Evolutionary conservation across 2,888 invertebrate species (phyloP), one percentile per base, ranked within the genome.

Genomic region (Autographa pulchrina): DNA sequence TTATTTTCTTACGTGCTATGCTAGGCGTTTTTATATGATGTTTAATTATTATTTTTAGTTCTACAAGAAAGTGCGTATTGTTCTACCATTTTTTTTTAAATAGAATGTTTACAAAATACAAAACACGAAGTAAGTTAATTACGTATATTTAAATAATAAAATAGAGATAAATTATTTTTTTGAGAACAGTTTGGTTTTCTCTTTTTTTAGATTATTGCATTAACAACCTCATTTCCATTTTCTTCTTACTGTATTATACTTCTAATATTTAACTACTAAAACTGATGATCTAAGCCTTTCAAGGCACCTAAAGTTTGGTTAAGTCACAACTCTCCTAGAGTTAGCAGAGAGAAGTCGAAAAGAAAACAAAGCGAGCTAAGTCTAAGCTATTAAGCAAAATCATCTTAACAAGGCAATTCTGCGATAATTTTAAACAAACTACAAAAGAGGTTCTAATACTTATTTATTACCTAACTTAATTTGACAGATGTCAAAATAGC

Each of bases 241-340:
- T 25, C 25, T 25, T 25, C 25, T 25, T 25, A 25, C 9, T 54
- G 13, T 11, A 20, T 54, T 20, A 20, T 11, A 54, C 20, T 11
- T 11, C 18, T 54, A 20, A 20, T 18, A 20, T 20, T 20, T 3
- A 11, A 20, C 54, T 20, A 20, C 54, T 48, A n/a, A 48, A 48
- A 20, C 54, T 13, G 18, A 54, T 54, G 20, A 20, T 18, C n/a
- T 54, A 54, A 54, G 54, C 11, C 54, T 54, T 18, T 54, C 54
- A 52, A 18, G 7, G 2, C 18, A 20, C 13, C 54, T 54, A 20
- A 54, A 54, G 54, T 20, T 54, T 20, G 13, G 18, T 54, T 54
- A 54, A 54, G 54, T 54, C 54, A 11, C 20, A 54, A 54, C 54
- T 54, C 54, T 52, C 52, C 9, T n/a, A n/a, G 54, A 20, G 20